Evolutionary conservation across 2,888 invertebrate species (phyloP).

Genomic region (Ctenicera cuprea): DNA sequence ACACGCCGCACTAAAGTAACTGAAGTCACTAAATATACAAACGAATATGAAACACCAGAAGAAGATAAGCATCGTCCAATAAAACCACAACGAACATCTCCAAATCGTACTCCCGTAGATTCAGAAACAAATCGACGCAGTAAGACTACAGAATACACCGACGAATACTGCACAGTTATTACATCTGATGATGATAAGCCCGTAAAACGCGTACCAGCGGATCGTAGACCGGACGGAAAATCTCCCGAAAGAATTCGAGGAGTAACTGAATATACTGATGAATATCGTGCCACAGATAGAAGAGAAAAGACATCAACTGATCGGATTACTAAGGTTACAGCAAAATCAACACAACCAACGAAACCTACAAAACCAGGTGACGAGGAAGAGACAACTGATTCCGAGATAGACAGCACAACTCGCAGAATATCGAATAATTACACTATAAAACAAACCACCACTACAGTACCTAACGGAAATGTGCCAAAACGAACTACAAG

Average conservation of each 20-base stretch:
- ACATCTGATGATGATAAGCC: neutral
- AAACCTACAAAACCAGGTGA: slow-evolving; percentile 46
- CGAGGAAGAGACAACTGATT: slow-evolving; percentile 59
- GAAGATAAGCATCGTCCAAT: neutral
- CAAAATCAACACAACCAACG: slow-evolving; percentile 18
- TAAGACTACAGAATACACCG: slow-evolving; percentile 56
- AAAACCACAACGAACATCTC: slow-evolving; percentile 6
- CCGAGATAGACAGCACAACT: slow-evolving; percentile 21
- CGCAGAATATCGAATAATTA: neutral
- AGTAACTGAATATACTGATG: slow-evolving; percentile 19
- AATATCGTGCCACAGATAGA: slow-evolving; percentile 4
- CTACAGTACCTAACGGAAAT: slow-evolving; percentile 54
- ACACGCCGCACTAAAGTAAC: neutral
- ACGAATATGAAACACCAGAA: too few species aligned
- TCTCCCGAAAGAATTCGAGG: slow-evolving; percentile 6
- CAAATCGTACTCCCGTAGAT: neutral
- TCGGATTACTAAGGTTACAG: neutral
- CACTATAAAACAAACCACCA: slow-evolving; percentile 53
- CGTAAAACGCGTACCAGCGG: neutral
- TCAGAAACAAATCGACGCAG: neutral
- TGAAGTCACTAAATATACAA: slow-evolving; percentile 50
- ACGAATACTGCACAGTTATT: slow-evolving; percentile 33
- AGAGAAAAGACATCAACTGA: neutral
- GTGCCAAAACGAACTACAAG: slow-evolving; percentile 43
- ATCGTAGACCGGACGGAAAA: neutral